These are phyloP conservation scores for Coregonus clupeaformis DNA, from an alignment of 2,113 vertebrate genomes.

Conservation along the genomic window DNA sequence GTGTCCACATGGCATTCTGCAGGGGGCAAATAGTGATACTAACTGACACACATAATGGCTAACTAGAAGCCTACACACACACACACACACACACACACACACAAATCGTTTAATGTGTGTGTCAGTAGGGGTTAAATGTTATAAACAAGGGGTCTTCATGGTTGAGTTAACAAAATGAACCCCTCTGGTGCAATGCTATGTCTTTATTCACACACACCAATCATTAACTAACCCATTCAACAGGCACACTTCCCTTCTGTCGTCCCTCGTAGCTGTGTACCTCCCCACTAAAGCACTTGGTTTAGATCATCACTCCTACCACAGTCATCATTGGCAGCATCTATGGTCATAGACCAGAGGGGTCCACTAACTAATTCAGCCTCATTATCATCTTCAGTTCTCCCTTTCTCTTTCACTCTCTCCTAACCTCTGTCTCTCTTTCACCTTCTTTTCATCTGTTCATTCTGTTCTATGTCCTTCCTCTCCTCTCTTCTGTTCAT, in stretches of 20 bases:
- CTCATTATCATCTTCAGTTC: no score
- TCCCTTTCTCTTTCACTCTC: no score
- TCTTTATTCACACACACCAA: slow-evolving; percentile 50
- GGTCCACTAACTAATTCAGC: not conserved
- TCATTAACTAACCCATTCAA: slow-evolving; percentile 69
- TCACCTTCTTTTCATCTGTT: not conserved
- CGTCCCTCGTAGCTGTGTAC: no score
- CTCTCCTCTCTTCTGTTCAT: not conserved
- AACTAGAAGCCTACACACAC: no score
- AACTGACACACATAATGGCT: not conserved
- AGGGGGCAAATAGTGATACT: not conserved
- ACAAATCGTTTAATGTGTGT: slow-evolving; percentile 22
- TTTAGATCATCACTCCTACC: no score
- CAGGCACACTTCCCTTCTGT: slow-evolving; percentile 61
- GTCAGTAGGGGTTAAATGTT: slow-evolving; percentile 55
- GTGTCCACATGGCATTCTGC: slow-evolving; percentile 25
- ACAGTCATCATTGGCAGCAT: no score
- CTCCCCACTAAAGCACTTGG: no score
- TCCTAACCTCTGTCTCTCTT: not conserved
- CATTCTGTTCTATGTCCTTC: not conserved
- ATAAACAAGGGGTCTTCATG: not conserved
- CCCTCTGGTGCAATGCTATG: slow-evolving; percentile 36
- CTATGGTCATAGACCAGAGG: no score
- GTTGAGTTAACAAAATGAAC: slow-evolving; percentile 20
- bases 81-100: slow-evolving; percentile 1